Conservation (phyloP, 2,888 invertebrate genomes). For the Drosophila rubida region DNA sequence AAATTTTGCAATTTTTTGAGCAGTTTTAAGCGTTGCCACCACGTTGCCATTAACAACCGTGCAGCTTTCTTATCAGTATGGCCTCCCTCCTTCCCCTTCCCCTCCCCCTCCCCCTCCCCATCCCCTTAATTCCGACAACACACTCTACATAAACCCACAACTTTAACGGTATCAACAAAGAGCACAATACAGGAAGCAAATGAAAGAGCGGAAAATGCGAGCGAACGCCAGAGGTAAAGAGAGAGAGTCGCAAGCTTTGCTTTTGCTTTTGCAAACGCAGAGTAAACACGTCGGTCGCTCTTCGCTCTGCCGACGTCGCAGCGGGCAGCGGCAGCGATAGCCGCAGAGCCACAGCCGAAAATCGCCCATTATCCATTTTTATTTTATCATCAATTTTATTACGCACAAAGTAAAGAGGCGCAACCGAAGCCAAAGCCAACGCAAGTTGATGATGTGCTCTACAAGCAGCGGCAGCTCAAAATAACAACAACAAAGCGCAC, state of each 20-base stretch:
- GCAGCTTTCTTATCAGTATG: slow-evolving; percentile 69
- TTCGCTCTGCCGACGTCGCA: slow-evolving; percentile 15
- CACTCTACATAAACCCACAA: slow-evolving; percentile 19
- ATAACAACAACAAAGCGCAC: slow-evolving; percentile 56
- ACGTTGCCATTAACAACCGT: slow-evolving; percentile 66
- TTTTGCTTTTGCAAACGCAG: slow-evolving; percentile 6
- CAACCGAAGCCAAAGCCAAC: slow-evolving; percentile 43
- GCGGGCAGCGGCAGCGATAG: slow-evolving; percentile 4
- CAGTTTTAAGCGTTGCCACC: slow-evolving; percentile 38
- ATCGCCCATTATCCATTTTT: slow-evolving; percentile 81
- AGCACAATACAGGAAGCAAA: slow-evolving; percentile 21
- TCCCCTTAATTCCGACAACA: not conserved
- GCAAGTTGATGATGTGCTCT: slow-evolving; percentile 56
- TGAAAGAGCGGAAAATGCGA: not conserved
- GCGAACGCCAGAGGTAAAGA: not conserved
- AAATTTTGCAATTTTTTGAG: slow-evolving; percentile 67
- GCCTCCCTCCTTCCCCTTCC: slow-evolving; percentile 8
- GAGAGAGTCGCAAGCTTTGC: not conserved
- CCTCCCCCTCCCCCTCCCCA: slow-evolving; percentile 19
- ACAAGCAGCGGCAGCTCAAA: slow-evolving; percentile 45
- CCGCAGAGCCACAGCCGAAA: slow-evolving; percentile 55
- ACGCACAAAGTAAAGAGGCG: slow-evolving; percentile 72
- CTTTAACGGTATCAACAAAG: slow-evolving; percentile 39
- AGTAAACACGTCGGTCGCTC: slow-evolving; percentile 15
- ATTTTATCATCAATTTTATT: slow-evolving; percentile 82